Evolutionary conservation across 2,888 invertebrate species (phyloP).

Genomic region (Drosophila yooni): DNA sequence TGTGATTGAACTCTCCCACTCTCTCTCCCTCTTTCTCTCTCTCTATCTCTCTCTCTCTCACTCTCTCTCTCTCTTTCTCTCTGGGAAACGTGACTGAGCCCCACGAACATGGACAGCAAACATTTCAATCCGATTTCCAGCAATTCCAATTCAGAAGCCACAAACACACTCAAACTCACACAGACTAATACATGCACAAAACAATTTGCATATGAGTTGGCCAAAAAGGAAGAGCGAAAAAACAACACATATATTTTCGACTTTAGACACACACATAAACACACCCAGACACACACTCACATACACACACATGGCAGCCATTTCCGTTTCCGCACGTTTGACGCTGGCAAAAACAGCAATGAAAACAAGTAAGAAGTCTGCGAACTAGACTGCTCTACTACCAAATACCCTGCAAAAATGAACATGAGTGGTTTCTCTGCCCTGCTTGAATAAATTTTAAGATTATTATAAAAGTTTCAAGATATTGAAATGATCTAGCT

Average conservation of each 20-base stretch:
- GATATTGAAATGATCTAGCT: neutral
- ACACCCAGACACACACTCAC: slow-evolving; percentile 24
- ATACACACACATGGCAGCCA: slow-evolving; percentile 58
- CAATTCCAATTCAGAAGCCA: slow-evolving; percentile 70
- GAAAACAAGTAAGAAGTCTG: slow-evolving; percentile 16
- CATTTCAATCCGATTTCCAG: slow-evolving; percentile 78
- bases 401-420: slow-evolving; percentile 7
- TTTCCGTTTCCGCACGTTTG: slow-evolving; percentile 81
- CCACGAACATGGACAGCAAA: slow-evolving; percentile 71
- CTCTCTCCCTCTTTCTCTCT: neutral
- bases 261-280: slow-evolving; percentile 34
- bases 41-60: neutral
- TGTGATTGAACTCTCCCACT: slow-evolving; percentile 56
- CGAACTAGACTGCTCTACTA: neutral
- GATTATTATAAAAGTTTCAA: neutral
- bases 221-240: slow-evolving; percentile 24
- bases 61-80: neutral
- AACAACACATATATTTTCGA: slow-evolving; percentile 58
- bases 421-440: neutral
- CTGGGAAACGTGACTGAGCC: slow-evolving; percentile 65
- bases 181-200: slow-evolving; percentile 23
- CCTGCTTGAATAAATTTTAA: neutral
- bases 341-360: slow-evolving; percentile 60
- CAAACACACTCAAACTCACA: slow-evolving; percentile 35
- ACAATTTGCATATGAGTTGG: slow-evolving; percentile 74